phyloP scores from a whole-genome alignment of 2,797 vertebrate species.

The Champsocephalus gunnari region DNA sequence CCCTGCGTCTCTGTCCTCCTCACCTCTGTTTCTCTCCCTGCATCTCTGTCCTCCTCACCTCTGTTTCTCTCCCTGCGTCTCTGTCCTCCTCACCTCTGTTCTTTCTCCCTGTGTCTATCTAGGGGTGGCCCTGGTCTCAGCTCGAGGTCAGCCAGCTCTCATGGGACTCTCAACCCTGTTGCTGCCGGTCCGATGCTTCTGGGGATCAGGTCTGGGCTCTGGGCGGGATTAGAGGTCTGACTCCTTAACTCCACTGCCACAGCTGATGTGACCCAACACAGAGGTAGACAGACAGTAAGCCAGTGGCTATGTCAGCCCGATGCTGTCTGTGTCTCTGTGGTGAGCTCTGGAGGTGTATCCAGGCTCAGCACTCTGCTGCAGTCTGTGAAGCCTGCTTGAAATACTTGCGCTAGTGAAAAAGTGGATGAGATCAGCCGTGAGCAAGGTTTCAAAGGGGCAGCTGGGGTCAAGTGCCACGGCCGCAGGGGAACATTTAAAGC shows the following conservation, averaged over 20 bases:
- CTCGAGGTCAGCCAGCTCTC: conserved; percentile 60
- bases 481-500: conserved; percentile 52
- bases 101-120: conserved; percentile 1
- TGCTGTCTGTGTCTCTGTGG: conserved; percentile 5
- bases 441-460: conserved; percentile 6
- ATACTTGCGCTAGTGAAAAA: conserved; percentile 6
- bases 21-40: conserved; percentile 30
- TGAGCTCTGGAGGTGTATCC: conserved; percentile 11
- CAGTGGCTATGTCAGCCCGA: conserved; percentile 8
- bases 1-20: conserved; percentile 9
- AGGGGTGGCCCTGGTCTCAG: conserved; percentile 13
- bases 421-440: conserved; percentile 24
- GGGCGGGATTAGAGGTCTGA: conserved; percentile 33
- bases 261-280: neutral
- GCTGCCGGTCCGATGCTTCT: neutral
- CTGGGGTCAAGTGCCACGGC: conserved; percentile 58
- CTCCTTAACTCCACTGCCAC: conserved; percentile 10
- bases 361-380: conserved; percentile 1
- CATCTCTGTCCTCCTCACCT: conserved; percentile 34
- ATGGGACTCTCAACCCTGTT: conserved; percentile 14
- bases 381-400: conserved; percentile 14
- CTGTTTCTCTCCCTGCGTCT: conserved; percentile 14
- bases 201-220: conserved; percentile 15
- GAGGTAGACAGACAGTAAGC: neutral
- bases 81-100: conserved; percentile 38